Conservation (phyloP, 2,113 vertebrate species). For the Rattus norvegicus region GRCr8 NC_086020.1:210892501-210893000, state of each 20-base stretch:
- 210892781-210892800: background rate
- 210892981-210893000: background rate
- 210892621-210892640: constrained; percentile 67
- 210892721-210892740: constrained; percentile 59
- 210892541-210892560: constrained; percentile 76
- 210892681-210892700: constrained; percentile 74
- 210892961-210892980: background rate
- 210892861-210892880: background rate
- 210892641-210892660: constrained; percentile 72
- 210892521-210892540: constrained; percentile 71
- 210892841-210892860: background rate
- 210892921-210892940: background rate
- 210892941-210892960: background rate
- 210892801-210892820: background rate
- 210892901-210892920: background rate
- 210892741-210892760: constrained; percentile 69
- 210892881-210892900: background rate
- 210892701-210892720: constrained; percentile 72
- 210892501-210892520: constrained; percentile 76
- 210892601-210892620: constrained; percentile 61
- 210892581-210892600: constrained; percentile 77
- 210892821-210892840: background rate
- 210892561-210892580: constrained; percentile 71
- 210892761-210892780: constrained; percentile 44
- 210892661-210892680: constrained; percentile 69